phyloP scores from a whole-genome alignment of 2,888 invertebrate species.

The Epinotia bilunana region DNA sequence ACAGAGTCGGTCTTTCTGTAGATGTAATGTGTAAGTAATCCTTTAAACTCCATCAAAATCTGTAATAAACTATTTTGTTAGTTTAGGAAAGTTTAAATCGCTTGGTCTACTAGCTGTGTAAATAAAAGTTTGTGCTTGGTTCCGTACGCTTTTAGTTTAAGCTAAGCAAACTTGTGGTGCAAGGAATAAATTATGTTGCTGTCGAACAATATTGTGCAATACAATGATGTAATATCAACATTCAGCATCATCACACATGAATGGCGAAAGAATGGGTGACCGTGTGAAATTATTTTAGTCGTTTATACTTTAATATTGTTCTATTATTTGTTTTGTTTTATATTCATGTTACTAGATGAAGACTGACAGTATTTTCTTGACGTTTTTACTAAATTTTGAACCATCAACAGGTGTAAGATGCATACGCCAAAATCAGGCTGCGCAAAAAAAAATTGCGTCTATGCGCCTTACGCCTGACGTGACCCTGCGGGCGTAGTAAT shows the following conservation, averaged over 20 bases:
- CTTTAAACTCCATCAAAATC: constrained; percentile 17
- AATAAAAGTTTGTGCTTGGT: constrained; percentile 16
- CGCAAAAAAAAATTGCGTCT: too few species aligned
- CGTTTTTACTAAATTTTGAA: too few species aligned
- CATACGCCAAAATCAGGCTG: too few species aligned
- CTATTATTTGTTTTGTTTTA: too few species aligned
- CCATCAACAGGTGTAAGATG: too few species aligned
- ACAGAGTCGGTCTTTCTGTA: constrained; percentile 70
- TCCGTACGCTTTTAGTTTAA: constrained; percentile 12
- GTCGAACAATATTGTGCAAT: neutral
- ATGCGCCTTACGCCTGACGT: too few species aligned
- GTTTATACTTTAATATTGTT: too few species aligned
- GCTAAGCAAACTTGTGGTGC: constrained; percentile 4
- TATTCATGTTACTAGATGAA: too few species aligned
- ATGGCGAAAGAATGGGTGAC: neutral
- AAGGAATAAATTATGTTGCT: neutral
- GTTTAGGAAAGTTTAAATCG: constrained; percentile 21
- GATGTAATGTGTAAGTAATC: constrained; percentile 72
- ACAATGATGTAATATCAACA: too few species aligned
- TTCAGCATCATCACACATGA: neutral
- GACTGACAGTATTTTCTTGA: too few species aligned
- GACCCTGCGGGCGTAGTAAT: too few species aligned
- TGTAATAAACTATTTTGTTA: constrained; percentile 1
- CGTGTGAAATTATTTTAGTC: too few species aligned
- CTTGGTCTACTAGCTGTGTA: constrained; percentile 17